phyloP scores from a whole-genome alignment of 2,113 vertebrate species.

The Amazona vittata region DNA sequence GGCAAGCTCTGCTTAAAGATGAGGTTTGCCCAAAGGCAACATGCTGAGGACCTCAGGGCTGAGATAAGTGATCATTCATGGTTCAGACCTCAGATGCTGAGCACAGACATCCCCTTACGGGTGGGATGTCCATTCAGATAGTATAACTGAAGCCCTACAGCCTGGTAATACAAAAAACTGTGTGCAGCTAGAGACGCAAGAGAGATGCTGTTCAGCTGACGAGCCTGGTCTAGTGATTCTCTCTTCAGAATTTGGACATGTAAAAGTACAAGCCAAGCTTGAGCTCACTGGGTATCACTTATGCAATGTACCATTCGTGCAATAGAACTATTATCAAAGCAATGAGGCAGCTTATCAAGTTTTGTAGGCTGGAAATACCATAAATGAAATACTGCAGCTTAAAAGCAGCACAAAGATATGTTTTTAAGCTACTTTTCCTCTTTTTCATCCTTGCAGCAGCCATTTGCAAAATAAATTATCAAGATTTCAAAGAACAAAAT shows the following conservation, averaged over 20 bases:
- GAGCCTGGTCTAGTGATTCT: neutral
- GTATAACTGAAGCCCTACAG: neutral
- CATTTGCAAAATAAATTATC: neutral
- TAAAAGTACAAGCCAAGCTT: neutral
- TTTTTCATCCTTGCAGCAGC: neutral
- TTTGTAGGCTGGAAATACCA: neutral
- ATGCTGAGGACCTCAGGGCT: neutral
- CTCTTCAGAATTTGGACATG: neutral
- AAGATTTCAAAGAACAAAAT: neutral
- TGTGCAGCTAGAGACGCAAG: neutral
- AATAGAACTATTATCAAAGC: neutral
- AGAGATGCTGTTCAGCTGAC: neutral
- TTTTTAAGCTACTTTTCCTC: neutral
- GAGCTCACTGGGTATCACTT: neutral
- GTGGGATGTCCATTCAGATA: neutral
- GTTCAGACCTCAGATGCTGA: neutral
- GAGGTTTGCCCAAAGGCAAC: neutral
- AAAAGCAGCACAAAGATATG: neutral
- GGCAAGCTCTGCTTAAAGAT: neutral
- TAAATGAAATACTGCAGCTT: neutral
- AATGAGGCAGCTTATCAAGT: neutral
- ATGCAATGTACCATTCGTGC: neutral
- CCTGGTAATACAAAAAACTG: neutral
- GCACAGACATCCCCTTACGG: neutral
- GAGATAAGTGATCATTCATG: neutral